Base-by-base conservation (phyloP, 2,888 invertebrate species). In the Pecten maximus region DNA sequence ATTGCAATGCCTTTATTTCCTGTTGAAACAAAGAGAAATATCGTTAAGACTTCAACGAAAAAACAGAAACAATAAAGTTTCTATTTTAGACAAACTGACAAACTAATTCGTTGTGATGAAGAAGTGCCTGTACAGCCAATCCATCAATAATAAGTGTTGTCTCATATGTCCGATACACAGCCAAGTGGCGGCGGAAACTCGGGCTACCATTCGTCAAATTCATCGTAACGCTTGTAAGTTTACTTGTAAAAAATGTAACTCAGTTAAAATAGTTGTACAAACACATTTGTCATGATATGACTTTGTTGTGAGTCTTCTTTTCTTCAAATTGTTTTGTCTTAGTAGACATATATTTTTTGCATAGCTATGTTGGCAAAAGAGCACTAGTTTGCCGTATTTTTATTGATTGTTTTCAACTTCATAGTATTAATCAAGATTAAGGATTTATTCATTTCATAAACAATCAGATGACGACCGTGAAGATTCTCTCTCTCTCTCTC, bases 71-170 rank as follows among this genome's bases (percentile, higher is more conserved):
- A 2, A 74, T 74, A 74, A 28, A 74, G 3, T 23, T 74, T 74
- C 74, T 74, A 74, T 74, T 74, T 74, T 35, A 74, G 74, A 74
- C 35, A 74, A 74, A 74, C 74, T 35, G 74, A 74, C 28, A 74
- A 74, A 74, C 74, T 28, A 74, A 74, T 74, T 74, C 74, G 35
- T 1, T 6, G 74, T 74, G 74, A 74, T 74, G 74, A 28, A 74
- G 74, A 74, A 74, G 74, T 28, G 12, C 74, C 35, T 8, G 74
- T 28, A 74, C 28, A 28, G 23, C 74, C 28, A 35, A 28, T 74
- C 74, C 74, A 74, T 74, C 74, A 74, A 74, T 74, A 74, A 23
- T 10, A 35, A 2, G 6, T 23, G 35, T 74, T 74, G 35, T 8
- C 74, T 74, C 74, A 15, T 35, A 28, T 74, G 8, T 74, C 8